phyloP scores from a whole-genome alignment of 2,113 vertebrate genomes.

The Crotalus viridis region DNA sequence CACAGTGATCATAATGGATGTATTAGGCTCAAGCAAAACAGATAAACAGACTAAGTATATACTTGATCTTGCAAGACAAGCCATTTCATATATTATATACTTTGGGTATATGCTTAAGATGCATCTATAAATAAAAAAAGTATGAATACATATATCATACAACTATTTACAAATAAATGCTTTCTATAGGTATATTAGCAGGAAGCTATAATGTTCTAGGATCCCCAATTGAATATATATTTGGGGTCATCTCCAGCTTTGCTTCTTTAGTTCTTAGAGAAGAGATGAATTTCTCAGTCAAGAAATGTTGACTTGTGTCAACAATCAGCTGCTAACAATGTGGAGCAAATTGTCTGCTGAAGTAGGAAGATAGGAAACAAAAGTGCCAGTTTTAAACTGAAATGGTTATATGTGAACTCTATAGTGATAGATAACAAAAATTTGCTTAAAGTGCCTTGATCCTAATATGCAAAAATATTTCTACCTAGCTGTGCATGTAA shows the following conservation, averaged over 20 bases:
- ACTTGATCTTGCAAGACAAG: neutral
- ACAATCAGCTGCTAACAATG: neutral
- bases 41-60: neutral
- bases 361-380: neutral
- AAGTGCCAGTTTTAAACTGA: neutral
- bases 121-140: neutral
- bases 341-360: neutral
- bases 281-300: neutral
- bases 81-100: neutral
- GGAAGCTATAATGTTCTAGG: neutral
- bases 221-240: neutral
- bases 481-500: neutral
- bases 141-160: neutral
- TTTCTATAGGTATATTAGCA: neutral
- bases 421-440: neutral
- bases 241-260: neutral
- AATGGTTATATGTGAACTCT: neutral
- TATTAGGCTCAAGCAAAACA: neutral
- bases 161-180: neutral
- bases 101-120: neutral
- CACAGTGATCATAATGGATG: neutral
- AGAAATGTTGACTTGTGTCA: neutral
- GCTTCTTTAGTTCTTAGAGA: neutral
- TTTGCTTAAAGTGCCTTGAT: neutral
- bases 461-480: neutral